Base-by-base conservation (phyloP, 1,140 invertebrate species). In the Marisa cornuarietis region DNA sequence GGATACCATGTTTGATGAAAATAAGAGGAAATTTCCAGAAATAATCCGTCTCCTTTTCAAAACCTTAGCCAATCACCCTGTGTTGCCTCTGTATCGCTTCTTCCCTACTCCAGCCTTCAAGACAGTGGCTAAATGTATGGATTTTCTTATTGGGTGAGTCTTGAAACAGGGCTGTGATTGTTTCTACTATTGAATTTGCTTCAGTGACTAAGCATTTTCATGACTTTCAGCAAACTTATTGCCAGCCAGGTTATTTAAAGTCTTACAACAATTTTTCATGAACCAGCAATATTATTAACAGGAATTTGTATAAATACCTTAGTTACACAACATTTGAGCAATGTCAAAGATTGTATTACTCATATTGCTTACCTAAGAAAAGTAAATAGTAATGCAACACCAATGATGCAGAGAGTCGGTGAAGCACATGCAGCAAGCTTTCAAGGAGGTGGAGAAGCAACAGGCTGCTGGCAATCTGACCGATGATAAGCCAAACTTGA, bases 81-180 rank as follows among this genome's bases (percentile, higher is more conserved):
- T 68, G 26, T 68, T 68, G 22, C 65, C 65, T 2, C 65, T 68
- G 9, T 68, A 68, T 22, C 65, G 65, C 65, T 1, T 68, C 22
- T n/a, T 68, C n/a, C 65, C 65, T 13, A 68, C 65, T 22, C 22
- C 22, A 13, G 65, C 65, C 13, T 68, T 13, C 65, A 68, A n/a
- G 65, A 68, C 65, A n/a, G 65, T 68, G 26, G 65, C 65, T n/a
- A 31, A 68, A 11, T 68, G n/a, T 11, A 68, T 68, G 65, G 65
- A 68, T 31, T 68, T 68, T 9, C 65, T 68, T 31, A 68, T 68
- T 13, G 65, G 65, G 65, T 68, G 65, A 68, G 65, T 68, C 16
- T 18, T 58, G 54, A 18, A 58, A 58, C 16, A 58, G 0, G 54
- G 11, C 54, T 58, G 54, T 11, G 54, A 58, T 2, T 1, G 11